Evolutionary conservation across 2,888 invertebrate genomes (phyloP), one percentile per base, ranked within the genome.

Genomic region (Heteropelma amictum): DNA sequence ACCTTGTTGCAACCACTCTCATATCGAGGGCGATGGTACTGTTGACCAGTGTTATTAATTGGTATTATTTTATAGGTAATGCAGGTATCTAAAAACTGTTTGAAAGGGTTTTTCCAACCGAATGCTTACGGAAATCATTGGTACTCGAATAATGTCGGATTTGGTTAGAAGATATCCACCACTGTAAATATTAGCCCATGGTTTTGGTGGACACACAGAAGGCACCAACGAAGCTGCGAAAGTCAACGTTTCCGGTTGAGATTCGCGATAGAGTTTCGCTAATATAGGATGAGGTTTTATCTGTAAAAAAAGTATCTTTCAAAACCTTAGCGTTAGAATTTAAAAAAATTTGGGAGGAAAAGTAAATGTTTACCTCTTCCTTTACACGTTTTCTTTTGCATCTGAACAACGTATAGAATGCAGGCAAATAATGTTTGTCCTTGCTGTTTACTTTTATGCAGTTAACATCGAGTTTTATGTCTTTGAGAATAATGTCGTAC

Each of bases 271-370:
- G 68, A 97, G 88, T 80, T 92, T 93, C 17, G 92, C 90, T 60
- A 97, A 87, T 45, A 92, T 89, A 0, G 97, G 97, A 91, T 98
- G 97, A 26, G 97, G 95, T 91, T 97, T 95, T 45, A 92, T 86
- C 87, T 92, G 58, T 23, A 65, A 64, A 77, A 76, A 33, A 23
- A 12, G 56, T 19, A 14, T 54, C 45, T 53, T 28, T 26, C 7
- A n/a, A 26, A 26, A 14, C 23, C 4, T 49, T 26, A 3, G 30
- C 12, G 12, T 1, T 3, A 10, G 23, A 61, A n/a, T 10, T 17
- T 45, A 19, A 6, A 54, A 14, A 12, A 38, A 19, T 26, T 58
- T 3, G 19, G 8, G 19, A 3, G 5, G 30, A 21, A 33, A 17
- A 35, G 19, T 23, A 6, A 10, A 33, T 28, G 53, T 77, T 68